These are phyloP conservation scores for Ondatra zibethicus DNA, from an alignment of 2,113 vertebrate species.

Conservation along the genomic window DNA sequence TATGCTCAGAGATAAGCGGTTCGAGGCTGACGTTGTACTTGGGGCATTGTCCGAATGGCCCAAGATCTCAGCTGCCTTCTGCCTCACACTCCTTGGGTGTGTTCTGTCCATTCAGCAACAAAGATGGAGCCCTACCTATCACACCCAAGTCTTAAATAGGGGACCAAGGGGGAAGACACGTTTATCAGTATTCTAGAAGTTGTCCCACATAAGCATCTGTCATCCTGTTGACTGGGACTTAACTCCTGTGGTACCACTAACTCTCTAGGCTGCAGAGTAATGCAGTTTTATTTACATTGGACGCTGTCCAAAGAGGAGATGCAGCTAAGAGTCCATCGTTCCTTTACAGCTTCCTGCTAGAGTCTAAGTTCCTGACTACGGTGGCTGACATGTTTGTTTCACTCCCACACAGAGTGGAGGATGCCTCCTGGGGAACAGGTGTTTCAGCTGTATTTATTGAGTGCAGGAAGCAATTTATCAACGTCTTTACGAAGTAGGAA, in stretches of 20 bases:
- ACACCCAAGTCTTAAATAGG: not conserved
- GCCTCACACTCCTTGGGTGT: fast-evolving
- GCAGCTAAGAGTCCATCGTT: fast-evolving
- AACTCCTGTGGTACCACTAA: not conserved
- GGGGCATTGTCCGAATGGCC: not conserved
- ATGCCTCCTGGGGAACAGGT: not conserved
- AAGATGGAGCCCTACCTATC: not conserved
- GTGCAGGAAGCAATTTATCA: not conserved
- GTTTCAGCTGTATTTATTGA: not conserved
- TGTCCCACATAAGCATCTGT: not conserved
- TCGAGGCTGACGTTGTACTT: not conserved
- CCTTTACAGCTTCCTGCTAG: not conserved
- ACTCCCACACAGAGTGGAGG: fast-evolving
- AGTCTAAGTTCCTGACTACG: fast-evolving
- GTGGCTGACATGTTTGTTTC: not conserved
- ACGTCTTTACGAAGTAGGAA: not conserved
- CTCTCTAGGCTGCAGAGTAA: not conserved
- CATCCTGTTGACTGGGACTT: not conserved
- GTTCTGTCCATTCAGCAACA: not conserved
- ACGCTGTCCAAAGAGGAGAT: not conserved
- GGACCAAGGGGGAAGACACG: too few relatives aligned
- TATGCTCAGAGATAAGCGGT: not conserved
- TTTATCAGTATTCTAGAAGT: not conserved
- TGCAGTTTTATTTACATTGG: not conserved
- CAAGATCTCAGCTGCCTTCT: not conserved